Base-by-base conservation (phyloP, 2,797 vertebrate species). In the Garrulus glandarius region DNA sequence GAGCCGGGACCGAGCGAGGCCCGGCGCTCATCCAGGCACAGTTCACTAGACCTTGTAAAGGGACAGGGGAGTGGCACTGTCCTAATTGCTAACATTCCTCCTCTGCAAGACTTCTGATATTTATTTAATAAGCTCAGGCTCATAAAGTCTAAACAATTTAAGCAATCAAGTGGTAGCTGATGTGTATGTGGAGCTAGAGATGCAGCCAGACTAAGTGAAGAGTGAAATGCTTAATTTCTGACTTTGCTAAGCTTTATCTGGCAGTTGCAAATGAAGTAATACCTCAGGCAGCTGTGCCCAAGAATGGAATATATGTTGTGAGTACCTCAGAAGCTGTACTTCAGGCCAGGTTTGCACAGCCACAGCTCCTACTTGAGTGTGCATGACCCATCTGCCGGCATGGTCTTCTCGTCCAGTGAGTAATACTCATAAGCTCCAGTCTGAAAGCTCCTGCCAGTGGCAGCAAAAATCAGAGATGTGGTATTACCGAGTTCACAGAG, bases 51-150 rank as follows among this genome's bases (percentile, higher is more conserved):
- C 64, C 61, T 46, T 81, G 90, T 21, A 79, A 70, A 92, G 83
- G 94, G 95, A 87, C 91, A 77, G 92, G 78, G 94, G 85, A 84
- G 92, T 80, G 92, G 85, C 92, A 80, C 80, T 64, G 46, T 43
- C 92, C 80, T 95, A 92, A 96, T 95, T 94, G 94, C 36, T 93
- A 96, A 83, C 96, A 96, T 90, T 94, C 86, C 70, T 94, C 85
- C 92, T 81, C 95, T 93, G 85, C 71, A 83, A 93, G 92, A 56
- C 83, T 70, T 81, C 69, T 90, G 89, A 95, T 96, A 93, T 71
- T 94, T 86, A 34, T 84, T 96, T 94, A 96, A 94, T 94, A 94
- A 96, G 56, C 74, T 37, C 69, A 68, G 67, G 64, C 90, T 93
- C 90, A 77, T 88, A 77, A 96, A 92, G 61, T 50, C 83, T 84